These are phyloP conservation scores for Lepetodrilus schrolli DNA, from an alignment of 2,888 invertebrate genomes.

Conservation along the genomic window DNA sequence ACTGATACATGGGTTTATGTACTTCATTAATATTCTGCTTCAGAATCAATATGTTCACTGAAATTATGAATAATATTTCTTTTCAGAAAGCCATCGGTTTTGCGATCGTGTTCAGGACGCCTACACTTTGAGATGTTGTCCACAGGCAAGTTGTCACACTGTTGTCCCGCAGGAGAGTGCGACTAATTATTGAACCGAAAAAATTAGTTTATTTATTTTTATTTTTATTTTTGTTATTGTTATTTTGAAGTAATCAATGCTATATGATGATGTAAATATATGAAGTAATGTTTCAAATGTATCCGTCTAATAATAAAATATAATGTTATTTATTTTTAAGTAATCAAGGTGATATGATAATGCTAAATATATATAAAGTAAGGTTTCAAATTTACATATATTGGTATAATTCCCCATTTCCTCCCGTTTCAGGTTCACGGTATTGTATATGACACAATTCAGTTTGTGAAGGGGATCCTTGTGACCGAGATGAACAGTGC, in stretches of 20 bases:
- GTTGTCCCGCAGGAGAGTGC: background rate
- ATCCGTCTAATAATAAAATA: background rate
- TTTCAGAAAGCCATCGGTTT: slow-evolving; percentile 80
- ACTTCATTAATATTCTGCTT: background rate
- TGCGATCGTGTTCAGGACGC: slow-evolving; percentile 82
- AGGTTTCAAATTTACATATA: no score
- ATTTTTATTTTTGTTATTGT: no score
- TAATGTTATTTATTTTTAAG: no score
- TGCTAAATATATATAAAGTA: no score
- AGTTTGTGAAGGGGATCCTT: slow-evolving; percentile 80
- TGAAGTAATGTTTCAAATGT: background rate
- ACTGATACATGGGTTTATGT: no score
- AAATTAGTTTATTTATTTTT: no score
- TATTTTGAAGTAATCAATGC: no score
- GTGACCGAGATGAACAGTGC: slow-evolving; percentile 82
- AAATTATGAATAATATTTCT: slow-evolving; percentile 37
- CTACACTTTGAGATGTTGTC: slow-evolving; percentile 81
- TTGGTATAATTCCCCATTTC: no score
- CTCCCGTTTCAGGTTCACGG: slow-evolving; percentile 79
- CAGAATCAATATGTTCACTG: background rate
- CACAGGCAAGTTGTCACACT: slow-evolving; percentile 73
- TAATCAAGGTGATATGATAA: no score
- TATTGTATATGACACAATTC: slow-evolving; percentile 81
- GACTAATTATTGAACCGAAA: no score
- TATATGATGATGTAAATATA: no score